A percentile compares a stretch with the other conserved stretches of the same genome.
These are phyloP conservation scores for Nomada lathburiana DNA, from an alignment of 2,888 invertebrate genomes.

Conservation along the genomic window DNA sequence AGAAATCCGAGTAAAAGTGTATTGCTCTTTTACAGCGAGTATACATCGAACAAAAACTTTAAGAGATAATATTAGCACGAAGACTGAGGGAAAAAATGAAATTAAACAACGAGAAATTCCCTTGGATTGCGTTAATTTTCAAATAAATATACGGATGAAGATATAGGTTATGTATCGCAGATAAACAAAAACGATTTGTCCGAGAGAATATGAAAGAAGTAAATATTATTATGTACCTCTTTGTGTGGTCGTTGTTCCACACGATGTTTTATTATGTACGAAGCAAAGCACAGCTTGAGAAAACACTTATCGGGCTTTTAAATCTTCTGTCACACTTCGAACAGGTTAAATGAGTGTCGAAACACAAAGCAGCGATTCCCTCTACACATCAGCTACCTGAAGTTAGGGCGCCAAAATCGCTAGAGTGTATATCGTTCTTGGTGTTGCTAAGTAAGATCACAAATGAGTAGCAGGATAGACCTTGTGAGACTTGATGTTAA, in stretches of 20 bases:
- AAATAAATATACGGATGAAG: constrained; percentile 10
- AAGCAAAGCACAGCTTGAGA: constrained; percentile 50
- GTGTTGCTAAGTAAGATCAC: constrained; percentile 21
- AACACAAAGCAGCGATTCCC: constrained; percentile 58
- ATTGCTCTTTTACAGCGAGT: constrained; percentile 23
- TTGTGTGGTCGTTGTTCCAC: constrained; percentile 48
- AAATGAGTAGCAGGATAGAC: too few species aligned
- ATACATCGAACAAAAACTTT: not conserved
- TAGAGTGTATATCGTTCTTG: constrained; percentile 23
- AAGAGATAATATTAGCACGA: not conserved
- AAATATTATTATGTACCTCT: constrained; percentile 57
- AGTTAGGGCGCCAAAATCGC: constrained; percentile 53
- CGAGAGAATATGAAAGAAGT: constrained; percentile 31
- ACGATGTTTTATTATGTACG: constrained; percentile 41
- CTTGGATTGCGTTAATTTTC: not conserved
- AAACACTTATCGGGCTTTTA: constrained; percentile 61
- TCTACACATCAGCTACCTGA: constrained; percentile 37
- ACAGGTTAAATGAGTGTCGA: constrained; percentile 70
- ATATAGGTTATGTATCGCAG: constrained; percentile 62
- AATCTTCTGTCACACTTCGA: constrained; percentile 66
- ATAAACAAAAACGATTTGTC: constrained; percentile 54
- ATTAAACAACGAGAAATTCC: not conserved
- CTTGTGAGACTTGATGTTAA: too few species aligned
- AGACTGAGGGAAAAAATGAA: not conserved
- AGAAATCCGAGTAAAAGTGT: constrained; percentile 59